Base-by-base conservation (phyloP, 1,140 invertebrate genomes). In the Scaptodrosophila lebanonensis region DNA sequence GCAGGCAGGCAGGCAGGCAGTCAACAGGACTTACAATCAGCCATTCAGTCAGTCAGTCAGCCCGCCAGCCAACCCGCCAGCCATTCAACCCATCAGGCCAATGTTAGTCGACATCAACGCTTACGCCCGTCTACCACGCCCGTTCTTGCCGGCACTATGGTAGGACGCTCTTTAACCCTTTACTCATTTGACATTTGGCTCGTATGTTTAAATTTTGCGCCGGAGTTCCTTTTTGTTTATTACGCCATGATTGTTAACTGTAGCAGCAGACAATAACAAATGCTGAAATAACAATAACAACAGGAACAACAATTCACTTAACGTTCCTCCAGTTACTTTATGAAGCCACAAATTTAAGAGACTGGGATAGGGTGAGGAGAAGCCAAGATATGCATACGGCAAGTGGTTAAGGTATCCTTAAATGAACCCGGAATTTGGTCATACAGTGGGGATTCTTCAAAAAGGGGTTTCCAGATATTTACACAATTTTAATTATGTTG, bases 201-300 rank as follows among this genome's bases (percentile, higher is more conserved):
- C 32, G 11, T 30, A 12, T 35, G 18, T 38, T 13, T 36, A 25
- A 16, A 12, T 20, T 43, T 11, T 13, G 7, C 22, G 36, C 43
- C 30, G 48, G 59, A 48, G 58, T 73, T 66, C 45, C 60, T 60
- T 75, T 75, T 69, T 65, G 59, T 75, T 75, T 75, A 69, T 75
- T 60, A 75, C 65, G 51, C 58, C 67, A n/a, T 38, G 13, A 75
- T 56, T 75, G 71, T 75, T 66, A 75, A 69, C 65, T 54, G 60
- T 65, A 75, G 64, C 54, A 35, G 16, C 38, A 56, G 39, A 50
- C 43, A 57, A 53, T 30, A 63, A 68, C 39, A 68, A 47, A n/a
- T 35, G 42, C 36, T 43, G 51, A 22, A 45, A 49, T 33, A 30
- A 58, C 25, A 58, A 58, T 60, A 44, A 65, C 61, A 64, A 58